A percentile compares a stretch with the other conserved stretches of the same genome.
Conservation (phyloP, 1,140 invertebrate species). For the Drosophila tropicalis region DNA sequence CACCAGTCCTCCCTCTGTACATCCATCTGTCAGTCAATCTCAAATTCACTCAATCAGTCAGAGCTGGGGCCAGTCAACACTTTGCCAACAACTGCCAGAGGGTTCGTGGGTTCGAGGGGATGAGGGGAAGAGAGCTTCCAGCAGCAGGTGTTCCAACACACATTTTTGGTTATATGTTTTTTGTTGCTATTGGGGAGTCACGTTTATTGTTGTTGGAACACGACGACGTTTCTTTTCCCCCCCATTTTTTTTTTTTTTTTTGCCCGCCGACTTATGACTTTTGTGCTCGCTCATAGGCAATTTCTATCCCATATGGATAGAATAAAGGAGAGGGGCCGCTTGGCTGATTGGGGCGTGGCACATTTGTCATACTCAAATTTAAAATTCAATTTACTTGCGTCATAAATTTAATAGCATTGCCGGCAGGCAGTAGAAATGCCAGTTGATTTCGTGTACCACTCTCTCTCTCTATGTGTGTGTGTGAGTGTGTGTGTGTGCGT, state of each 20-base stretch:
- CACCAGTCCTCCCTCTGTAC: neutral
- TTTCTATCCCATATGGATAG: constrained; percentile 51
- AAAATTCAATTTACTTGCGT: constrained; percentile 82
- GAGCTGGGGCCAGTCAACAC: constrained; percentile 70
- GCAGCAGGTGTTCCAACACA: constrained; percentile 47
- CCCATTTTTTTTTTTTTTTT: constrained; percentile 27
- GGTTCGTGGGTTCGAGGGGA: neutral
- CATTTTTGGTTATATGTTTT: constrained; percentile 57
- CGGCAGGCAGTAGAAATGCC: constrained; percentile 36
- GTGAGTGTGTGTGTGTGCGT: constrained; percentile 21
- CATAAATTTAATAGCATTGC: constrained; percentile 78
- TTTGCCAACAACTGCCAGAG: constrained; percentile 44
- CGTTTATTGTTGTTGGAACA: constrained; percentile 61
- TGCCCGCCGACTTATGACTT: constrained; percentile 70
- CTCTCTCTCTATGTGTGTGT: constrained; percentile 10
- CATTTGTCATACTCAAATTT: constrained; percentile 82
- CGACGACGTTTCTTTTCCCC: constrained; percentile 45
- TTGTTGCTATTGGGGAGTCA: constrained; percentile 40
- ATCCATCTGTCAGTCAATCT: constrained; percentile 71
- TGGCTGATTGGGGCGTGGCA: constrained; percentile 40
- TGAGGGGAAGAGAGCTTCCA: constrained; percentile 9
- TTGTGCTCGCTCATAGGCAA: constrained; percentile 70
- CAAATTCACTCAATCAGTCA: constrained; percentile 81
- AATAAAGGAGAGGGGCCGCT: neutral
- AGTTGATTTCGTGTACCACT: constrained; percentile 59